Evolutionary conservation across 2,797 vertebrate genomes (phyloP).

Genomic region (Sandelia bainsii): DNA sequence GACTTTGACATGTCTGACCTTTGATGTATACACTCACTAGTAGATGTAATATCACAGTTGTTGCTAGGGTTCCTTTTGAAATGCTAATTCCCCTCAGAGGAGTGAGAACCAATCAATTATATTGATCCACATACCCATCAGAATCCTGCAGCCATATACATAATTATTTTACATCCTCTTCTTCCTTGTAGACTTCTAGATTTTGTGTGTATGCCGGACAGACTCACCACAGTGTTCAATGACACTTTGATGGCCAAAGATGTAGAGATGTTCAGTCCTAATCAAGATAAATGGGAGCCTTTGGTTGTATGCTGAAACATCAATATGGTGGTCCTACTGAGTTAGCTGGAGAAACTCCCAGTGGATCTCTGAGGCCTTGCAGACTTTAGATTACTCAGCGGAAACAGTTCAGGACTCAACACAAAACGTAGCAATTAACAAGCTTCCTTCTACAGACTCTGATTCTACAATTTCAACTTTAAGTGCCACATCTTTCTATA

Average conservation of each 20-base stretch:
- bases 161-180: constrained; percentile 13
- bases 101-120: constrained; percentile 39
- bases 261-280: constrained; percentile 50
- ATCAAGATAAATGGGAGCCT: constrained; percentile 63
- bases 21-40: constrained; percentile 42
- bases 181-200: background rate
- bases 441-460: constrained; percentile 11
- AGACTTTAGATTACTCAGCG: constrained; percentile 45
- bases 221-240: background rate
- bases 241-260: constrained; percentile 34
- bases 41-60: constrained; percentile 24
- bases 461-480: constrained; percentile 27
- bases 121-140: constrained; percentile 54
- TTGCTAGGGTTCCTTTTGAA: constrained; percentile 40
- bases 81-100: constrained; percentile 57
- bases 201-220: constrained; percentile 12
- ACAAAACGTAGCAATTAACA: constrained; percentile 35
- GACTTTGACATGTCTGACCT: constrained; percentile 30
- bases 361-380: constrained; percentile 20
- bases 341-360: constrained; percentile 47
- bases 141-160: constrained; percentile 24
- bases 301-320: constrained; percentile 32
- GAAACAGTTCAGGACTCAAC: constrained; percentile 36
- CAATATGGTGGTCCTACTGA: constrained; percentile 46
- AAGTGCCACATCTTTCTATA: background rate